Evolutionary conservation across 1,140 invertebrate species (phyloP).

Genomic region (Drosophila simulans): DNA sequence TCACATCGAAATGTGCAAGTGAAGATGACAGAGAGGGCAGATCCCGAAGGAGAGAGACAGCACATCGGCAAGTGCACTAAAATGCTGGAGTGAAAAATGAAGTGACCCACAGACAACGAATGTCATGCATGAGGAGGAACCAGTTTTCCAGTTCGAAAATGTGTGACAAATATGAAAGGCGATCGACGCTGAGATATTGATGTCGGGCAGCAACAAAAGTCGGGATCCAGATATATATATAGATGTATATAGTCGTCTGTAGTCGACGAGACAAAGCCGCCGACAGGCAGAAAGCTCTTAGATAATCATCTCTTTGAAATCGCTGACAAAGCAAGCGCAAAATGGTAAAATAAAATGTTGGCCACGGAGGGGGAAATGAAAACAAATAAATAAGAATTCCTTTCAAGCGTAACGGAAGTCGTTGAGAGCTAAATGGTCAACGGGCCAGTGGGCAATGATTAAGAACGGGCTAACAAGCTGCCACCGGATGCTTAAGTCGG

Average conservation of each 20-base stretch:
- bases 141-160: constrained; percentile 56
- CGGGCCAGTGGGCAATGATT: constrained; percentile 51
- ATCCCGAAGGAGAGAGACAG: background rate
- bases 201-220: constrained; percentile 61
- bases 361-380: constrained; percentile 12
- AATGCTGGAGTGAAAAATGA: constrained; percentile 55
- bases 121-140: constrained; percentile 35
- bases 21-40: constrained; percentile 19
- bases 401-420: constrained; percentile 74
- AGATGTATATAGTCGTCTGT: background rate
- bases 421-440: constrained; percentile 76
- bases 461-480: constrained; percentile 53
- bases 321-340: constrained; percentile 69
- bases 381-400: constrained; percentile 62
- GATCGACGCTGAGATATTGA: constrained; percentile 66
- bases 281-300: constrained; percentile 47
- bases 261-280: constrained; percentile 21
- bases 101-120: constrained; percentile 60
- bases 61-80: constrained; percentile 48
- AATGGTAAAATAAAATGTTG: constrained; percentile 24
- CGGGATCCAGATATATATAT: constrained; percentile 1
- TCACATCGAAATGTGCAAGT: constrained; percentile 53
- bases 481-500: constrained; percentile 41
- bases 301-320: constrained; percentile 65
- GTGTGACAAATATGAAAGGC: constrained; percentile 77